Evolutionary conservation across 2,888 invertebrate genomes (phyloP).

Genomic region (Chrysomela aeneicollis): DNA sequence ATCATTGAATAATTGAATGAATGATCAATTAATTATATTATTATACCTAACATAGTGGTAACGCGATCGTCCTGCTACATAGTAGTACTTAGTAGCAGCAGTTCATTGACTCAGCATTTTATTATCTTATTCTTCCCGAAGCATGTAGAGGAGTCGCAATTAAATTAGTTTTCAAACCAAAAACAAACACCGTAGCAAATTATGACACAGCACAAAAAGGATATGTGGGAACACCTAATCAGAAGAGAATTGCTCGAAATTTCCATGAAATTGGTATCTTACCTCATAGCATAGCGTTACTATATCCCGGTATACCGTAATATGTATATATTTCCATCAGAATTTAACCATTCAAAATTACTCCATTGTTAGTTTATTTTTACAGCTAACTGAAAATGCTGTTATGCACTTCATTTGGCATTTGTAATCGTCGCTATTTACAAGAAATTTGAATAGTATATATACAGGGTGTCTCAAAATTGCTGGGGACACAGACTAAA

Average conservation of each 20-base stretch:
- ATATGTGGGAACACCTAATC: slow-evolving; percentile 1
- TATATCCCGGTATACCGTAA: slow-evolving; percentile 27
- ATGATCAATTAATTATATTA: too few relatives aligned
- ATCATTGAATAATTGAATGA: too few relatives aligned
- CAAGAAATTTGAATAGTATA: too few relatives aligned
- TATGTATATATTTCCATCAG: slow-evolving; percentile 15
- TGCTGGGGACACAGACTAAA: too few relatives aligned
- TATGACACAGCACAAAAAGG: not conserved
- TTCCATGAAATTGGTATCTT: slow-evolving; percentile 15
- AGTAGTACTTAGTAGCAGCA: too few relatives aligned
- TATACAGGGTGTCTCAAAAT: not conserved
- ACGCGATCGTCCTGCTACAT: too few relatives aligned
- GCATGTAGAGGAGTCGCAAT: not conserved
- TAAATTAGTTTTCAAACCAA: not conserved
- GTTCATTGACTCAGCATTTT: not conserved
- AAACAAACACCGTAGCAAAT: not conserved
- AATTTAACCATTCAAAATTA: slow-evolving; percentile 25
- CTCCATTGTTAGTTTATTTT: slow-evolving; percentile 20
- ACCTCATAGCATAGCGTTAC: slow-evolving; percentile 23
- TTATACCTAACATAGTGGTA: too few relatives aligned
- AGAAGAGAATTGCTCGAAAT: slow-evolving; percentile 15
- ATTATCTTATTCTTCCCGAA: not conserved
- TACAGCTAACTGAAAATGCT: slow-evolving; percentile 24
- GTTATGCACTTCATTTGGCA: not conserved
- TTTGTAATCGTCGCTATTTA: too few relatives aligned